Conservation (phyloP, 2,888 invertebrate species). For the Ophioninae sp. region DNA sequence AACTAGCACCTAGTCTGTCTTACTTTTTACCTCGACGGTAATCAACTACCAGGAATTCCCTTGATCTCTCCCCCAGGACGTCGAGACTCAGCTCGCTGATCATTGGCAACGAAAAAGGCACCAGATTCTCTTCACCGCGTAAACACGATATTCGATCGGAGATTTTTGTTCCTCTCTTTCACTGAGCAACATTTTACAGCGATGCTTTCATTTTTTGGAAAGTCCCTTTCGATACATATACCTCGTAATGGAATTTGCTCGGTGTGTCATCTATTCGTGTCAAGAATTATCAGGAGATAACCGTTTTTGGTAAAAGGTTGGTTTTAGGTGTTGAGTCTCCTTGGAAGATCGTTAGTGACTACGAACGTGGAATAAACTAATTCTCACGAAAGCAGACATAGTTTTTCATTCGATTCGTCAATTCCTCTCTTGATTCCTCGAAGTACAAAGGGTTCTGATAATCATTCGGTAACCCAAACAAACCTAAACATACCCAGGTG, state of each 20-base stretch:
- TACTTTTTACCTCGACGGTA: conserved; percentile 69
- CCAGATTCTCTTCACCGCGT: conserved; percentile 20
- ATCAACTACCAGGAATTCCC: conserved; percentile 72
- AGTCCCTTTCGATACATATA: background rate
- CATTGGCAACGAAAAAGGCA: conserved; percentile 31
- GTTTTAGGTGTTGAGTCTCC: background rate
- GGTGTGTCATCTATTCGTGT: background rate
- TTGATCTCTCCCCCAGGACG: conserved; percentile 72
- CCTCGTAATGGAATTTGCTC: background rate
- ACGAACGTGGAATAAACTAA: background rate
- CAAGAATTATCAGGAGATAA: background rate
- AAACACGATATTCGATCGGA: conserved; percentile 13
- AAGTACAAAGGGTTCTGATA: background rate
- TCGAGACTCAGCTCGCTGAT: conserved; percentile 32
- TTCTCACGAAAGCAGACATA: background rate
- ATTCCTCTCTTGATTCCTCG: background rate
- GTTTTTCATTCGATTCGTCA: background rate
- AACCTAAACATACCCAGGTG: background rate
- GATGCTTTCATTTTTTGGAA: conserved; percentile 4
- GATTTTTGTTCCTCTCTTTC: conserved; percentile 1
- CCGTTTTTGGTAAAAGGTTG: background rate
- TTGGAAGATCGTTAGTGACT: background rate
- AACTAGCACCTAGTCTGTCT: conserved; percentile 66
- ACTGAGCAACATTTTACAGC: background rate
- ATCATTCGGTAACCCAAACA: background rate